phyloP scores from a whole-genome alignment of 2,113 vertebrate species.

The Leucopternis melanops region DNA sequence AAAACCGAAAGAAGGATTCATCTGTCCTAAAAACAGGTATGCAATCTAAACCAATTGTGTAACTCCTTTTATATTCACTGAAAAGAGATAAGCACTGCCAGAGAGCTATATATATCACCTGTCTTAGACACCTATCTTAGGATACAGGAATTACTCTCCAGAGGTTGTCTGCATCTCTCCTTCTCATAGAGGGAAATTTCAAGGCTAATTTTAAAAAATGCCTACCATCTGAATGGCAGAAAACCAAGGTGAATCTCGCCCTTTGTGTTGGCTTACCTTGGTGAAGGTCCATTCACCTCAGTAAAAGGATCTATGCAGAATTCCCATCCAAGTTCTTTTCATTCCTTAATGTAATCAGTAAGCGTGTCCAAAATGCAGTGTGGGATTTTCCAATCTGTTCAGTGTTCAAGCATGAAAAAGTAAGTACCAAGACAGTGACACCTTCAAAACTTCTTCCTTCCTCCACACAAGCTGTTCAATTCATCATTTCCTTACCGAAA shows the following conservation, averaged over 20 bases:
- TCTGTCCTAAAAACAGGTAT: not conserved
- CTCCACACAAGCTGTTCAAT: not conserved
- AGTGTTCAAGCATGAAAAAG: not conserved
- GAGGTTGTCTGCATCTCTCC: not conserved
- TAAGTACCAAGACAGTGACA: not conserved
- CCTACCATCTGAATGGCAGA: not conserved
- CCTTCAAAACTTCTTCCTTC: not conserved
- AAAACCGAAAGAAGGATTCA: not conserved
- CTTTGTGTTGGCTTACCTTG: not conserved
- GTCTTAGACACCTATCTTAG: not conserved
- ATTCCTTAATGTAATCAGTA: not conserved
- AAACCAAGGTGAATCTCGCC: not conserved
- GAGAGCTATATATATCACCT: not conserved
- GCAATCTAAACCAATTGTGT: not conserved
- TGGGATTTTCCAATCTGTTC: conserved; percentile 30
- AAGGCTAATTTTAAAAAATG: not conserved
- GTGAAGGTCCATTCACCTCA: not conserved
- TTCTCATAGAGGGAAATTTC: not conserved
- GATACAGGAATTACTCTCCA: not conserved
- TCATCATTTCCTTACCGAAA: not conserved
- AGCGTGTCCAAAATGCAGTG: not conserved
- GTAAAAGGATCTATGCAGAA: not conserved
- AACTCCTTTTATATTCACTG: not conserved
- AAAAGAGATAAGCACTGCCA: not conserved
- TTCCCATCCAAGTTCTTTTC: not conserved